Percentiles rank a stretch among this genome's conserved stretches.
These are phyloP conservation scores for Malurus alboscapulatus DNA, from an alignment of 2,113 vertebrate species.

Conservation along the genomic window DNA sequence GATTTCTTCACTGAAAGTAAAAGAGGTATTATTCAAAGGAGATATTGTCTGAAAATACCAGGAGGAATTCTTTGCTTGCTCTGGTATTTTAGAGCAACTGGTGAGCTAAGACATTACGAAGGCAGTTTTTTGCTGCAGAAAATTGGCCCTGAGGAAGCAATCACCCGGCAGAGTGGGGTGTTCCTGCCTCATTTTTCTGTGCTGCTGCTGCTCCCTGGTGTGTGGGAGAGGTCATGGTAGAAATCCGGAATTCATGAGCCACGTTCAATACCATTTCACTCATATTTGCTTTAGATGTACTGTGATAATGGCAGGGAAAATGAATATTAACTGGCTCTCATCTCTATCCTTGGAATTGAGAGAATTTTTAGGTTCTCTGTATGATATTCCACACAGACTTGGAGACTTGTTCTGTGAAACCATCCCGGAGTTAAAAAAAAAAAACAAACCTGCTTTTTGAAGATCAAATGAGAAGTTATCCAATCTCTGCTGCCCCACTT, in stretches of 20 bases:
- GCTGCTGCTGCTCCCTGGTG: slow-evolving; percentile 31
- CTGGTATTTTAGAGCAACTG: not conserved
- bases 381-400: not conserved
- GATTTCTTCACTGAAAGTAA: not conserved
- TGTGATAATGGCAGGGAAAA: not conserved
- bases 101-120: not conserved
- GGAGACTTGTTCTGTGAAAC: not conserved
- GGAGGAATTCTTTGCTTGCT: not conserved
- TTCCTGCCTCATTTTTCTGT: not conserved
- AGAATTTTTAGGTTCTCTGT: not conserved
- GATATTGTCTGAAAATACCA: not conserved
- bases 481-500: not conserved
- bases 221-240: not conserved
- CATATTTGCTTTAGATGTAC: not conserved
- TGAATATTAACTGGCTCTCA: not conserved
- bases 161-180: not conserved
- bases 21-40: not conserved
- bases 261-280: not conserved
- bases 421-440: not conserved
- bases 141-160: not conserved
- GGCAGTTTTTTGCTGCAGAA: not conserved
- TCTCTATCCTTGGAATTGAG: not conserved
- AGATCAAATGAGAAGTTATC: not conserved
- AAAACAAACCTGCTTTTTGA: not conserved
- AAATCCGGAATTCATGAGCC: not conserved